These are phyloP conservation scores for Himalopsyche phryganea DNA, from an alignment of 1,140 invertebrate species.

Conservation along the genomic window DNA sequence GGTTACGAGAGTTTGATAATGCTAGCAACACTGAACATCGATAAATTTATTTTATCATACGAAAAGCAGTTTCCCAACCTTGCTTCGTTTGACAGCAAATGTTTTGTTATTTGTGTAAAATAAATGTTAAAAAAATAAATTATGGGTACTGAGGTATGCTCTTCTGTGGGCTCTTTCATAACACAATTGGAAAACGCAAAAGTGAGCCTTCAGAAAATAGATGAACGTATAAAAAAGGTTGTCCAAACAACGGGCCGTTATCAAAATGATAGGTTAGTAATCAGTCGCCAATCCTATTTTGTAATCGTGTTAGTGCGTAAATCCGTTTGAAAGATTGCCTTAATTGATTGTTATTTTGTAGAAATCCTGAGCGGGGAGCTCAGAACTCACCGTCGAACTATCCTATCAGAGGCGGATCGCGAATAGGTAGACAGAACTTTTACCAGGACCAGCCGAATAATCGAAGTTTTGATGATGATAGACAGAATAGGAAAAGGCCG, in stretches of 20 bases:
- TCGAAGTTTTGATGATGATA: conserved; percentile 44
- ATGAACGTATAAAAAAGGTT: conserved; percentile 52
- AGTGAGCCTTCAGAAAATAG: conserved; percentile 49
- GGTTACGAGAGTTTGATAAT: too few species aligned
- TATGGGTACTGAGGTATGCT: conserved; percentile 49
- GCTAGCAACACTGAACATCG: too few species aligned
- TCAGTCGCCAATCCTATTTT: conserved; percentile 27
- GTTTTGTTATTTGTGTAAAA: background rate
- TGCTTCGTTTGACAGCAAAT: conserved; percentile 2
- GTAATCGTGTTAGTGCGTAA: conserved; percentile 13
- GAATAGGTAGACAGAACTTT: conserved; percentile 36
- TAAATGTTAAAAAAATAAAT: conserved; percentile 2
- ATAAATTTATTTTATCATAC: background rate
- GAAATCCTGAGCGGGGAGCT: conserved; percentile 38
- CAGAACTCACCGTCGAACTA: conserved; percentile 40
- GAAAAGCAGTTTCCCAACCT: background rate
- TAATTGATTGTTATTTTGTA: conserved; percentile 23
- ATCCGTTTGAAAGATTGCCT: background rate
- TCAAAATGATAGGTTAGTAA: conserved; percentile 47
- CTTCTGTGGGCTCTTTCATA: conserved; percentile 48
- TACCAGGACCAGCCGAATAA: conserved; percentile 37
- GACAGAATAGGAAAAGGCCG: conserved; percentile 43
- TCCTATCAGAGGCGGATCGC: conserved; percentile 39
- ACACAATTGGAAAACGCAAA: conserved; percentile 49
- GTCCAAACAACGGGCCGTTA: conserved; percentile 48